Percentiles rank a stretch among this genome's conserved stretches.
Conservation (phyloP, 2,888 invertebrate genomes). For the Lissonota sp. region DNA sequence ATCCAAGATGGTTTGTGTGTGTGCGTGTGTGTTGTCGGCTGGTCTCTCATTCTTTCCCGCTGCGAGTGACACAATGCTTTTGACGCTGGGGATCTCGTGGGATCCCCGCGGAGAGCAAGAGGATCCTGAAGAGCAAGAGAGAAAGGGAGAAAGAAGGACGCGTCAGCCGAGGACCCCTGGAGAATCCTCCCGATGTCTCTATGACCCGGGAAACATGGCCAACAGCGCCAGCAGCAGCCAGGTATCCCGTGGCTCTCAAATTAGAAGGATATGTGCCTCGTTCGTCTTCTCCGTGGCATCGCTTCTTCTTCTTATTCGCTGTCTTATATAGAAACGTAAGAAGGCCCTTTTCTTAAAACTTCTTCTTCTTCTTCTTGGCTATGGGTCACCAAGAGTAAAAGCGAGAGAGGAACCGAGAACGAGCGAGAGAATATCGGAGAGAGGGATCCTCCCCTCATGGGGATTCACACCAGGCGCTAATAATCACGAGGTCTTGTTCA, state of each 20-base stretch:
- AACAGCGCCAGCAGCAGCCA: conserved; percentile 47
- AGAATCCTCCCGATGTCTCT: conserved; percentile 71
- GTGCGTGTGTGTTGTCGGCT: conserved; percentile 37
- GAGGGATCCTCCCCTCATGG: conserved; percentile 42
- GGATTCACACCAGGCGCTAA: conserved; percentile 70
- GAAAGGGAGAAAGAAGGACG: conserved; percentile 2
- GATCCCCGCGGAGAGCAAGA: conserved; percentile 58
- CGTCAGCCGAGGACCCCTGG: conserved; percentile 61
- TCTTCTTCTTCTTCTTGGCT: conserved; percentile 18
- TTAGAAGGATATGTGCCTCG: conserved; percentile 65
- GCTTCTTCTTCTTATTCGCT: conserved; percentile 10
- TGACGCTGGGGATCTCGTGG: conserved; percentile 63
- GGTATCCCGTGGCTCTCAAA: conserved; percentile 71
- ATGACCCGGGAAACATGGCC: conserved; percentile 56
- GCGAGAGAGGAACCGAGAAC: neutral
- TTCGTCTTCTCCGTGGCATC: conserved; percentile 26
- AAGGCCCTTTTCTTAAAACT: conserved; percentile 34
- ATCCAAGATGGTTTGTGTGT: conserved; percentile 24
- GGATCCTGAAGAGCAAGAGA: conserved; percentile 16
- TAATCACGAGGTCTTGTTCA: conserved; percentile 71
- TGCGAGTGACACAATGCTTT: conserved; percentile 69
- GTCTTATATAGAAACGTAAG: neutral
- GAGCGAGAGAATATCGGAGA: too few species aligned
- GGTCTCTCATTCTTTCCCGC: conserved; percentile 66
- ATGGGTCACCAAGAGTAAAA: conserved; percentile 8